Conservation (phyloP, 1,140 invertebrate species). For the Pseudobourletiella spinata region DNA sequence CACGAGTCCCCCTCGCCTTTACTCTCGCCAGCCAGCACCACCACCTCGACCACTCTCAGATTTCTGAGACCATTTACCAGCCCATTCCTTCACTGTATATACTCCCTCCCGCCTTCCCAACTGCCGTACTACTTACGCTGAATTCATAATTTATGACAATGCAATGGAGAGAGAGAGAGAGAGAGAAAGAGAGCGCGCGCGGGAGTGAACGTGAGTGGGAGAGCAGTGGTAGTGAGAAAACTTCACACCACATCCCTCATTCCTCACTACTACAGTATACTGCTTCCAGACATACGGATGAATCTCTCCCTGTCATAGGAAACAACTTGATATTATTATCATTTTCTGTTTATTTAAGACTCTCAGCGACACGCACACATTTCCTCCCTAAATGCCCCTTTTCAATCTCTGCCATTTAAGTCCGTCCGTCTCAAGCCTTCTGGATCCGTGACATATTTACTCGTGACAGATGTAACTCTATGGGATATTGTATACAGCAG, state of each 20-base stretch:
- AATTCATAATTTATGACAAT: neutral
- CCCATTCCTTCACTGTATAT: no score
- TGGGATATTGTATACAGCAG: no score
- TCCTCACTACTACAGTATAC: neutral
- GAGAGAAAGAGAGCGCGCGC: neutral
- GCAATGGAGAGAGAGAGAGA: neutral
- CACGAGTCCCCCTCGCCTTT: neutral
- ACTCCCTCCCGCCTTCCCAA: no score
- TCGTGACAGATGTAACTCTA: no score
- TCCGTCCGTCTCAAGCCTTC: no score
- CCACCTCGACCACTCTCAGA: neutral
- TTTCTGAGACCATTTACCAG: neutral
- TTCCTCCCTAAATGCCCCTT: no score
- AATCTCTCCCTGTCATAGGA: constrained; percentile 5
- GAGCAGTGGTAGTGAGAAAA: neutral
- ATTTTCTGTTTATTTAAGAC: neutral
- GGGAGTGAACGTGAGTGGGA: neutral
- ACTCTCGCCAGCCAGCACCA: neutral
- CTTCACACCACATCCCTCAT: neutral
- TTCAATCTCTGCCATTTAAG: no score
- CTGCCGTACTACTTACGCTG: neutral
- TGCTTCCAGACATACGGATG: neutral
- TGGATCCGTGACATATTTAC: no score
- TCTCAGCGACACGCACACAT: no score
- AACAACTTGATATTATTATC: constrained; percentile 1